Base-by-base conservation (phyloP, 1,140 invertebrate species). In the Eufriesea mexicana region DNA sequence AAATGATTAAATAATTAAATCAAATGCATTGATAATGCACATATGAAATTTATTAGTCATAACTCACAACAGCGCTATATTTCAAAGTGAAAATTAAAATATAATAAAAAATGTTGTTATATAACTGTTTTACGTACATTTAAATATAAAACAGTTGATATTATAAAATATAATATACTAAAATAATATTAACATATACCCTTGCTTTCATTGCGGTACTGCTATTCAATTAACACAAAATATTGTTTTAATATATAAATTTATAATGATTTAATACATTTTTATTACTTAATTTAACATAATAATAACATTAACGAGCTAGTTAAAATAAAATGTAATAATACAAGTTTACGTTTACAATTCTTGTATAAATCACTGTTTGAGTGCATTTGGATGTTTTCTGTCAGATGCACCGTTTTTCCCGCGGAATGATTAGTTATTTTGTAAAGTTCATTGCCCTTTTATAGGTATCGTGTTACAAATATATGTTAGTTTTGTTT, bases 251-350 rank as follows among this genome's bases (percentile, higher is more conserved):
- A 82, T 88, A 71, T 88, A 91, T 85, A 90, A 91, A 89, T 89
- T 91, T 90, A 89, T 87, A 89, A 84, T 90, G 78, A 75, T 89
- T 90, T 89, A 86, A 83, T 91, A 90, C 86, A 90, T 70, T 84
- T 80, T 85, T 84, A 87, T 79, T 81, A 80, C 85, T 90, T 88
- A 91, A 84, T 89, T 87, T 90, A 90, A 73, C 71, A 71, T 77
- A 87, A 42, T 90, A 86, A 87, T 83, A 82, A 90, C 70, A 87
- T 87, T 89, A 89, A 89, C 84, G 55, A 81, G 66, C 84, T 88
- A 89, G 78, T 78, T 89, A 88, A 89, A 89, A 85, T 90, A 85
- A 87, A 88, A 84, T 80, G 67, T 88, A 87, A 86, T 89, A 88
- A 87, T 89, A 90, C 70, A 89, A 87, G 84, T 85, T 85, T 61